phyloP scores from a whole-genome alignment of 2,113 vertebrate genomes.

The Equus quagga region DNA sequence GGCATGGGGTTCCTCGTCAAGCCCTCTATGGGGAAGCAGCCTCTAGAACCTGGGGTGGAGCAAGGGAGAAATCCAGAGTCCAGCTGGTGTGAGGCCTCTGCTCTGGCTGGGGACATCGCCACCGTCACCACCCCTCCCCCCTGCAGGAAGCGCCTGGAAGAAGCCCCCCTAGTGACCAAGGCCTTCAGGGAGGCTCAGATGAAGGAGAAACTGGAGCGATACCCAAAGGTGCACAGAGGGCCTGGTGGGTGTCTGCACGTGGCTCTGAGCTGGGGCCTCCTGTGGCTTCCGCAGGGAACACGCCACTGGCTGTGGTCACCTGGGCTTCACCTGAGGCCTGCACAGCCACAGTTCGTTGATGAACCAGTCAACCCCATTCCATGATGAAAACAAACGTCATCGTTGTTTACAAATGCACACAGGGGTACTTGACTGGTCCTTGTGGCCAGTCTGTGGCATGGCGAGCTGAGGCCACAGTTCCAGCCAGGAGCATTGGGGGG shows the following conservation, averaged over 20 bases:
- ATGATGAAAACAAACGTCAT: neutral
- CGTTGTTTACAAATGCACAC: rapidly evolving
- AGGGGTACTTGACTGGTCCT: neutral
- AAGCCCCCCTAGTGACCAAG: conserved; percentile 94
- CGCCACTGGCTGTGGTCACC: neutral
- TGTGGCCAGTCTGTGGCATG: rapidly evolving
- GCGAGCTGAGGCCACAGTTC: neutral
- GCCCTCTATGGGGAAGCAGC: neutral
- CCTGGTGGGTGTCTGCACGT: rapidly evolving
- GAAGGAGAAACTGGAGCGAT: conserved; percentile 94
- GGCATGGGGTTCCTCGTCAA: neutral
- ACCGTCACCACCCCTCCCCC: neutral
- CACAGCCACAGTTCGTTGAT: rapidly evolving
- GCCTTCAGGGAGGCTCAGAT: conserved; percentile 91
- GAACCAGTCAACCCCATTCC: no score
- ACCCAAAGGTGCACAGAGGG: conserved; percentile 91
- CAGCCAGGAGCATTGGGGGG: no score
- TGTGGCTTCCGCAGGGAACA: no score
- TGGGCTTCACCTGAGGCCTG: rapidly evolving
- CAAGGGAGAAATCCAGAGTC: neutral
- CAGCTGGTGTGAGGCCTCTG: neutral
- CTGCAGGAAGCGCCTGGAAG: conserved; percentile 92
- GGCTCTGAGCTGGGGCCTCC: neutral
- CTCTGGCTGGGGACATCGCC: neutral
- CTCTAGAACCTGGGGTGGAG: neutral